Conservation (phyloP, 2,888 invertebrate genomes). For the Lutraria lutraria region DNA sequence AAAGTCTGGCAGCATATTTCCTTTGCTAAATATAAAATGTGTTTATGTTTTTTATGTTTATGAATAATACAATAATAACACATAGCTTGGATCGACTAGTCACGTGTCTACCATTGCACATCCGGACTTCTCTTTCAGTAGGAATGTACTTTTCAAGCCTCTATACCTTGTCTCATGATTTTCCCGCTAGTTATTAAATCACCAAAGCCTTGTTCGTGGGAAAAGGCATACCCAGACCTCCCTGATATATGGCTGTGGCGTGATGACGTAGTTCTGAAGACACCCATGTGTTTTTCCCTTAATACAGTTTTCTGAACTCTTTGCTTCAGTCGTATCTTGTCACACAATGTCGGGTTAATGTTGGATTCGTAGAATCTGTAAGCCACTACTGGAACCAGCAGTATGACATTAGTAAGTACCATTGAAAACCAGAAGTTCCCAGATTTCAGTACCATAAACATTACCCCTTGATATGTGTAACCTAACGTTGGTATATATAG, state of each 20-base stretch:
- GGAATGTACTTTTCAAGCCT: neutral
- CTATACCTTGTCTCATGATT: slow-evolving; percentile 90
- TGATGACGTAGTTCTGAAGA: slow-evolving; percentile 88
- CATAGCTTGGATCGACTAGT: too few species aligned
- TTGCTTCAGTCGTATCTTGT: slow-evolving; percentile 95
- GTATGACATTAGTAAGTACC: slow-evolving; percentile 90
- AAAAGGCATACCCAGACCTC: slow-evolving; percentile 99
- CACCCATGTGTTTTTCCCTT: slow-evolving; percentile 78
- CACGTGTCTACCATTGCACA: too few species aligned
- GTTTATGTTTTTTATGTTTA: too few species aligned
- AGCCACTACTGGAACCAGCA: slow-evolving; percentile 96
- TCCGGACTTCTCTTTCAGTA: too few species aligned
- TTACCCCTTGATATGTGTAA: slow-evolving; percentile 88
- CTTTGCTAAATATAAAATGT: too few species aligned
- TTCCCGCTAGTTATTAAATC: slow-evolving; percentile 98
- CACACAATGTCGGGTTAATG: slow-evolving; percentile 96
- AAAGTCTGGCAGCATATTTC: too few species aligned
- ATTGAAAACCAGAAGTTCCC: slow-evolving; percentile 93
- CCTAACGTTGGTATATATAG: slow-evolving; percentile 92
- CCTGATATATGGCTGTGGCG: slow-evolving; percentile 95
- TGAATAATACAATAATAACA: too few species aligned
- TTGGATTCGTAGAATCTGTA: slow-evolving; percentile 96
- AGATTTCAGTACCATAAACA: slow-evolving; percentile 90
- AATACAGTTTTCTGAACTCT: slow-evolving; percentile 88
- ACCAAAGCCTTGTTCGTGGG: slow-evolving; percentile 98